Evolutionary conservation across 1,140 invertebrate species (phyloP), one percentile per base, ranked within the genome.

Genomic region (Conopomorpha cramerella): DNA sequence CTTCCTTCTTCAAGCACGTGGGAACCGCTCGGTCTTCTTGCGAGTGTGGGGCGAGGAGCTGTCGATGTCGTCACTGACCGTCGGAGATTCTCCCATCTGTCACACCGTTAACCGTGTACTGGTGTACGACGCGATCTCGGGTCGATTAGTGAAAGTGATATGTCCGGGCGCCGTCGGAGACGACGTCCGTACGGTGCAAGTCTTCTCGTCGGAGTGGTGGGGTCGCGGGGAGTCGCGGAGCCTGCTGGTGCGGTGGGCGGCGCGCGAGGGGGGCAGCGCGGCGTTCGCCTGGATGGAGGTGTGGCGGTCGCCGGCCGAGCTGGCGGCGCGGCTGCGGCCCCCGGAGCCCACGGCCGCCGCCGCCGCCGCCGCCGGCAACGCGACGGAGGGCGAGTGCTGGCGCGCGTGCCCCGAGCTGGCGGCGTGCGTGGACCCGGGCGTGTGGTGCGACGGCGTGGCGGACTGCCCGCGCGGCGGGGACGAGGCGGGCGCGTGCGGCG

Each of bases 1-100:
- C 1, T 91, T 89, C 85, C 60, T 89, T 30, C 80, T 91, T 13
- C 84, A 86, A 55, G 88, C 88, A 1, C 78, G 86, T 33, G 83
- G 86, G 27, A 89, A 90, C 46, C 82, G 85, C 14, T 88, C 87
- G 2, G 74, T 91, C 1, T 91, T 89, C 46, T 70, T 91, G 12
- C 66, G 89, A 19, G 88, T 87, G 3, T 90, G 88, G 87, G 87
- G 88, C 32, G 61, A 57, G 14, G 58, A 60, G 34, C 37, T 72
- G 28, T 27, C 47, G 10, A 12, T 28, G 23, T 46, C 51, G n/a
- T 37, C 46, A 8, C 43, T 41, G 19, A 39, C 59, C 14, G 43
- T 36, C 19, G 72, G 81, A n/a, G n/a, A n/a, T n/a, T n/a, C n/a
- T n/a, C n/a, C n/a, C n/a, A n/a, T n/a, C n/a, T n/a, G n/a, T n/a